Base-by-base conservation (phyloP, 2,113 vertebrate genomes). In the Greenwoodochromis staneri region DNA sequence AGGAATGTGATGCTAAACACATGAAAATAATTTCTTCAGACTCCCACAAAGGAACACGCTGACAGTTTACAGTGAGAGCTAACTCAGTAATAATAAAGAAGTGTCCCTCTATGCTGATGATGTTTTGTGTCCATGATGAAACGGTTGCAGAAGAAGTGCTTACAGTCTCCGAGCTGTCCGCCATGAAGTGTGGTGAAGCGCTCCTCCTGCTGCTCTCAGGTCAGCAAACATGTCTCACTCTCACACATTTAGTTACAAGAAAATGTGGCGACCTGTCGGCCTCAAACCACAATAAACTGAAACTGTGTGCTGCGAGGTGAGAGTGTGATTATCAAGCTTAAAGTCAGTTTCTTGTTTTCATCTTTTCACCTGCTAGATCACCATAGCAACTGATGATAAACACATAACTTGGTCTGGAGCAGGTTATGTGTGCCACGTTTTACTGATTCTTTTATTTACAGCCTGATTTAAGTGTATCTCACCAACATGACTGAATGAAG, bases 1-100 rank as follows among this genome's bases (percentile, higher is more conserved):
- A 55, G 53, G 11, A 2, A 57, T 57, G 54, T 57, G 24, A 57
- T 57, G 54, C 21, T 57, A 57, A 57, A 57, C 21, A 57, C 54
- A 0, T 57, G 12, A 57, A 14, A 57, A 27, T 14, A 27, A 31
- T 31, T 0, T 59, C 57, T 29, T 59, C 57, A 59, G 27, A 16
- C 57, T 59, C 27, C 57, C 57, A 9, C 57, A 31, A 31, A 29
- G 55, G 1, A 57, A 59, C 27, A 59, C 1, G 27, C 27, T 31
- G 1, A 31, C 14, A 57, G 57, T 17, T 59, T 17, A 17, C 57
- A 16, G 13, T 31, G 27, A 59, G 13, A 5, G 7, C 1, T 59
- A 7, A 29, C 24, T 59, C 55, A 29, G 27, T 59, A 29, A 29
- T 2, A 59, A 59, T 59, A 16, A 9, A 59, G 27, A 59, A 31